A percentile compares a stretch with the other conserved stretches of the same genome.
Evolutionary conservation across 1,140 invertebrate species (phyloP).

Genomic region (Portunus trituberculatus): DNA sequence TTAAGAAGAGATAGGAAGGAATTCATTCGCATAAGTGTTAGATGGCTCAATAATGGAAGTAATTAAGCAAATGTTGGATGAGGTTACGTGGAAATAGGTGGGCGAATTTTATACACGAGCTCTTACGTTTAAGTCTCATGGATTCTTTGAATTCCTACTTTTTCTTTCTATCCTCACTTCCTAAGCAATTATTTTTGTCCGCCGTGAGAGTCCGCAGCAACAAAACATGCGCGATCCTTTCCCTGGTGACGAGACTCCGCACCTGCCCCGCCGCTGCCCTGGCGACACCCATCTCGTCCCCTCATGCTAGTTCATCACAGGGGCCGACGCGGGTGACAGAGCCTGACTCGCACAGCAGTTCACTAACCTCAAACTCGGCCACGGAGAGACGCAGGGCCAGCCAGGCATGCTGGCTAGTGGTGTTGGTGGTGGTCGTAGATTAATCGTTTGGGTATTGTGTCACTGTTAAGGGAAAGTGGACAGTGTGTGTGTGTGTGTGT

Average conservation of each 20-base stretch:
- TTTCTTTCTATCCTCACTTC: too few species aligned
- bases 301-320: neutral
- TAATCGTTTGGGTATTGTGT: neutral
- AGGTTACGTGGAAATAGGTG: too few species aligned
- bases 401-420: neutral
- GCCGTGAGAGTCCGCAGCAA: too few species aligned
- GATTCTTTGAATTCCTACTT: too few species aligned
- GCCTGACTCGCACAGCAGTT: neutral
- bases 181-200: too few species aligned
- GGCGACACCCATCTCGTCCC: neutral
- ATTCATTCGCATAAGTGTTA: too few species aligned
- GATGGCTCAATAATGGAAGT: too few species aligned
- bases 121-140: too few species aligned
- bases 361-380: slow-evolving; percentile 9
- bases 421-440: neutral
- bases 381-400: neutral
- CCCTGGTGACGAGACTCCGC: neutral
- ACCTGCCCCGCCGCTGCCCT: neutral
- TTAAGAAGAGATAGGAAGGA: too few species aligned
- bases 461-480: neutral
- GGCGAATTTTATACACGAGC: too few species aligned
- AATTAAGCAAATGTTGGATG: too few species aligned
- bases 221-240: too few species aligned
- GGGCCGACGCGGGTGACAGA: neutral
- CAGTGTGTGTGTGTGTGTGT: neutral